Evolutionary conservation across 2,797 vertebrate genomes (phyloP).

Genomic region (Streptopelia turtur): DNA sequence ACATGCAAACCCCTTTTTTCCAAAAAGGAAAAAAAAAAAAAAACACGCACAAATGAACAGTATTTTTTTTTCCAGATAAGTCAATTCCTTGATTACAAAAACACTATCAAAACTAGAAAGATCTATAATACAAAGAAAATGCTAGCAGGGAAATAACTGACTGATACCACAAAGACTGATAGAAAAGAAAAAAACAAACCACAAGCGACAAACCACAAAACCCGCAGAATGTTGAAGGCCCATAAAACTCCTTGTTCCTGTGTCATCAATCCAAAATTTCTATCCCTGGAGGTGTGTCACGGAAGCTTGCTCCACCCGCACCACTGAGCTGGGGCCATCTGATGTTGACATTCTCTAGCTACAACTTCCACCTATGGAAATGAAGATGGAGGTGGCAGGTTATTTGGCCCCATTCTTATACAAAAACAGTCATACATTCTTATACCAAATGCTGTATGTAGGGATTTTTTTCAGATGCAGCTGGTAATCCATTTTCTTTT

Average conservation of each 20-base stretch:
- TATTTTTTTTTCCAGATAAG: neutral
- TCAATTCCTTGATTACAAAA: conserved; percentile 25
- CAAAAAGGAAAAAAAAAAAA: conserved; percentile 5
- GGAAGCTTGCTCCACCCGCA: neutral
- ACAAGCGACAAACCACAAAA: neutral
- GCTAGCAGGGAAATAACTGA: neutral
- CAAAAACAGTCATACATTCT: neutral
- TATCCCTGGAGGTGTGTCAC: neutral
- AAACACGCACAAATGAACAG: neutral
- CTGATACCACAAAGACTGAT: neutral
- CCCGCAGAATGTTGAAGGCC: neutral
- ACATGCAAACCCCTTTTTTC: neutral
- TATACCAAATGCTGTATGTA: neutral
- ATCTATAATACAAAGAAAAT: neutral
- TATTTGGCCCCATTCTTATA: neutral
- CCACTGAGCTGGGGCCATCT: neutral
- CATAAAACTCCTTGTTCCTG: neutral
- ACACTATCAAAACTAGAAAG: neutral
- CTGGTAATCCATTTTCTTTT: neutral
- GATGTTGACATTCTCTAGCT: neutral
- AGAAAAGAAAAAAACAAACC: neutral
- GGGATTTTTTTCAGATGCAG: neutral
- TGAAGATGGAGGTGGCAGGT: neutral
- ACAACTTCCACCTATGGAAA: neutral
- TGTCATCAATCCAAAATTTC: neutral